A percentile compares a stretch with the other conserved stretches of the same genome.
Evolutionary conservation across 2,888 invertebrate species (phyloP).

Genomic region (Unio pictorum): DNA sequence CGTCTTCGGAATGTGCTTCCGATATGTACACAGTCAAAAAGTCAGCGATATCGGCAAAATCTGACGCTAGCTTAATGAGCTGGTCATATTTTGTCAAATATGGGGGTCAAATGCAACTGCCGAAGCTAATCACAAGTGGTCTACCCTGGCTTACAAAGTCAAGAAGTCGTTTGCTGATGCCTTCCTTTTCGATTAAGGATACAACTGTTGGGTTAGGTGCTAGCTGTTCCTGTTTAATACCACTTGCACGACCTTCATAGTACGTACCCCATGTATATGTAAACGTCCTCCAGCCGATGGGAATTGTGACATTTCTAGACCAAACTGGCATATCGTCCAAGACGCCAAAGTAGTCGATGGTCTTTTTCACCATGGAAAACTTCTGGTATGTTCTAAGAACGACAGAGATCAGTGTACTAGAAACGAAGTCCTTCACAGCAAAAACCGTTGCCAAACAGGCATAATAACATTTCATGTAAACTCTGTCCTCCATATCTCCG

Average conservation of each 20-base stretch:
- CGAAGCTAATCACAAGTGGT: conserved; percentile 34
- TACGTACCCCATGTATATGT: not conserved
- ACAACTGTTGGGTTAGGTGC: conserved; percentile 18
- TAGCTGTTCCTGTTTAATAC: not conserved
- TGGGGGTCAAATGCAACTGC: conserved; percentile 37
- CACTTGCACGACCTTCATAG: conserved; percentile 10
- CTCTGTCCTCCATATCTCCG: too few relatives aligned
- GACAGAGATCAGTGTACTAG: too few relatives aligned
- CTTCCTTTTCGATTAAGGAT: conserved; percentile 6
- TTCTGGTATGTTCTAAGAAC: too few relatives aligned
- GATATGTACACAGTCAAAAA: conserved; percentile 31
- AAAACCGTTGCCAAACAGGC: too few relatives aligned
- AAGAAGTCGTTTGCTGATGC: conserved; percentile 7
- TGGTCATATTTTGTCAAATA: conserved; percentile 27
- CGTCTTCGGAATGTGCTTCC: conserved; percentile 35
- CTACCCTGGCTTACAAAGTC: conserved; percentile 20
- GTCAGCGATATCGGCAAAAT: conserved; percentile 26
- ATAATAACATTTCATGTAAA: too few relatives aligned
- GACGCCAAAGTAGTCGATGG: too few relatives aligned
- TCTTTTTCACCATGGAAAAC: too few relatives aligned
- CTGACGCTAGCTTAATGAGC: conserved; percentile 21
- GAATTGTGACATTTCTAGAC: too few relatives aligned
- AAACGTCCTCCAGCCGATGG: too few relatives aligned
- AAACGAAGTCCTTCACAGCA: too few relatives aligned
- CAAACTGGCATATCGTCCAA: too few relatives aligned